These are phyloP conservation scores for Troides helena DNA, from an alignment of 2,888 invertebrate species.

Conservation along the genomic window DNA sequence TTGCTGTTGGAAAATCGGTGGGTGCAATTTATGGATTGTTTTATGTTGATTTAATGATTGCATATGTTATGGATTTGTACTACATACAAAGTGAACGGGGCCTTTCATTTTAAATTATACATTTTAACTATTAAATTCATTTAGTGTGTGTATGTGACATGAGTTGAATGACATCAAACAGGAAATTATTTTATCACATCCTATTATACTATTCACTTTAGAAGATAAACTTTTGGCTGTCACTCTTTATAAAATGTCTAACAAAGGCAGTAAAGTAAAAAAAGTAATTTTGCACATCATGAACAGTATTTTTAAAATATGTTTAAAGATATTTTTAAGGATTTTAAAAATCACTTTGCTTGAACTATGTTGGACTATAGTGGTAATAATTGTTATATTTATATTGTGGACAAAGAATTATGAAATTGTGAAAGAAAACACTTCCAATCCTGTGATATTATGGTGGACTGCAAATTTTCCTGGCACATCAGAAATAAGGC, in stretches of 20 bases:
- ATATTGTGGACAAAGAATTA: slow-evolving; percentile 40
- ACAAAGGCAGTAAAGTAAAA: slow-evolving; percentile 1
- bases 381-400: slow-evolving; percentile 40
- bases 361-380: slow-evolving; percentile 43
- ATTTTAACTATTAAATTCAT: slow-evolving; percentile 15
- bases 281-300: slow-evolving; percentile 31
- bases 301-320: slow-evolving; percentile 41
- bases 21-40: slow-evolving; percentile 67
- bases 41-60: slow-evolving; percentile 65
- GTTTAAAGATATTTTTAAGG: slow-evolving; percentile 40
- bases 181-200: slow-evolving; percentile 27
- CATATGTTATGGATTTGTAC: slow-evolving; percentile 59
- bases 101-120: slow-evolving; percentile 46
- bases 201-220: neutral
- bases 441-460: slow-evolving; percentile 53
- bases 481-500: slow-evolving; percentile 45
- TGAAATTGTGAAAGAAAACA: slow-evolving; percentile 32
- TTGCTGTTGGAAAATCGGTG: slow-evolving; percentile 48
- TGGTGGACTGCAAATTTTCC: slow-evolving; percentile 72
- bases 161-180: slow-evolving; percentile 12
- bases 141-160: neutral
- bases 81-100: slow-evolving; percentile 65
- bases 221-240: neutral
- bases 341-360: slow-evolving; percentile 44
- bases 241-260: slow-evolving; percentile 2